These are phyloP conservation scores for Calycopis cecrops DNA, from an alignment of 1,140 invertebrate genomes.

Conservation along the genomic window DNA sequence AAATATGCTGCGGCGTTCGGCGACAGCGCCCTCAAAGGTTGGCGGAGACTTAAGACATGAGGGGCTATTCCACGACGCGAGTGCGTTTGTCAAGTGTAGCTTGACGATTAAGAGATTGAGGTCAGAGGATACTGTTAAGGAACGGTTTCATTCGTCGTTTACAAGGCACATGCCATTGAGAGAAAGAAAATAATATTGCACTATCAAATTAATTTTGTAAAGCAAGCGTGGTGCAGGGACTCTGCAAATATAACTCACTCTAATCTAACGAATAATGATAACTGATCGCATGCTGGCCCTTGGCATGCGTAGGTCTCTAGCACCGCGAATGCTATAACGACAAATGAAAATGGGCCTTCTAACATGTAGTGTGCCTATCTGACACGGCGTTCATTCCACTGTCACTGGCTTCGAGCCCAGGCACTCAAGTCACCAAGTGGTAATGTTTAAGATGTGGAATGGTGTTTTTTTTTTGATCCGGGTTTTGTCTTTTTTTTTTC, in stretches of 20 bases:
- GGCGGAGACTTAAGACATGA: slow-evolving; percentile 51
- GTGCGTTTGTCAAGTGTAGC: slow-evolving; percentile 67
- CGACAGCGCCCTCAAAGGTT: slow-evolving; percentile 59
- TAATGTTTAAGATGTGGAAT: slow-evolving; percentile 8
- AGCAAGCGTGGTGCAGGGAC: no score
- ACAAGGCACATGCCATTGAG: no score
- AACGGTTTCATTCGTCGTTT: slow-evolving; percentile 29
- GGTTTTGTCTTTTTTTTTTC: slow-evolving; percentile 10
- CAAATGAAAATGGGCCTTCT: slow-evolving; percentile 21
- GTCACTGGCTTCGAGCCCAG: slow-evolving; percentile 35
- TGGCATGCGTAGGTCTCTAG: no score
- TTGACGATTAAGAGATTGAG: slow-evolving; percentile 73
- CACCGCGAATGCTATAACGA: no score
- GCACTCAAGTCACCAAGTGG: slow-evolving; percentile 23
- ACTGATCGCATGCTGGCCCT: no score
- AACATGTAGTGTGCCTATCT: slow-evolving; percentile 67
- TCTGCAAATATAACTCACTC: no score
- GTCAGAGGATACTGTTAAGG: slow-evolving; percentile 64
- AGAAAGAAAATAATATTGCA: no score
- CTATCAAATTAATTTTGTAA: no score
- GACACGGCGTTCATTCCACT: slow-evolving; percentile 55
- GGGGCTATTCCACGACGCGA: slow-evolving; percentile 65
- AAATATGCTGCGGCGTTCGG: slow-evolving; percentile 57
- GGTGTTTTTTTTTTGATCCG: slow-evolving; percentile 10
- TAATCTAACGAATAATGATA: no score